These are phyloP conservation scores for Erpobdella octoculata DNA, from an alignment of 2,888 invertebrate genomes.

Conservation along the genomic window DNA sequence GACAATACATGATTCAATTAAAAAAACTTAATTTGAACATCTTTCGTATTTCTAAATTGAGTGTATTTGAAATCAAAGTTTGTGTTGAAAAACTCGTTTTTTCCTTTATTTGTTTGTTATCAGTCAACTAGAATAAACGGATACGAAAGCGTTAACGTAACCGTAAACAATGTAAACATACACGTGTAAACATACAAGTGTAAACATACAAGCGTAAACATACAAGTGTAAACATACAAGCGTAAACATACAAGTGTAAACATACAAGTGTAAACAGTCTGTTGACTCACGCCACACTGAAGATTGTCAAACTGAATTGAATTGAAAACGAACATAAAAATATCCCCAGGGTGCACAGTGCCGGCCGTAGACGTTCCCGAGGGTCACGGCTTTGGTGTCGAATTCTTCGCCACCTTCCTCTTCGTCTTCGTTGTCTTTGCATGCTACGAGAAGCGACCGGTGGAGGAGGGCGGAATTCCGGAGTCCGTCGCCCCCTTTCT, in stretches of 20 bases:
- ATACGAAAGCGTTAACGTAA: neutral
- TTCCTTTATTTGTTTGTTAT: too few species aligned
- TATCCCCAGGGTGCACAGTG: conserved; percentile 34
- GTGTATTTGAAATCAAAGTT: too few species aligned
- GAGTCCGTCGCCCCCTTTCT: conserved; percentile 23
- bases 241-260: neutral
- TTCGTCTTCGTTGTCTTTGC: conserved; percentile 35
- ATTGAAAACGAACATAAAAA: too few species aligned
- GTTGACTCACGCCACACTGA: too few species aligned
- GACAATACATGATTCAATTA: too few species aligned
- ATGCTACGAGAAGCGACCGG: conserved; percentile 23
- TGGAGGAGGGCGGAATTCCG: conserved; percentile 22
- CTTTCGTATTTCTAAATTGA: too few species aligned
- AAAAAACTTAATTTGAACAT: too few species aligned
- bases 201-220: neutral
- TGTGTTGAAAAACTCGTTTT: too few species aligned
- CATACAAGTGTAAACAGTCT: too few species aligned
- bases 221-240: neutral
- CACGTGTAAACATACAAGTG: neutral
- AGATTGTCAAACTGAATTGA: too few species aligned
- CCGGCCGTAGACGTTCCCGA: conserved; percentile 28
- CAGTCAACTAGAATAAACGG: too few species aligned
- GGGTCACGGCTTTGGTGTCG: conserved; percentile 35
- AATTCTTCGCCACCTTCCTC: conserved; percentile 36
- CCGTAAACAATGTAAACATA: neutral